These are phyloP conservation scores for Alosa sapidissima DNA, from an alignment of 2,797 vertebrate species.

Conservation along the genomic window DNA sequence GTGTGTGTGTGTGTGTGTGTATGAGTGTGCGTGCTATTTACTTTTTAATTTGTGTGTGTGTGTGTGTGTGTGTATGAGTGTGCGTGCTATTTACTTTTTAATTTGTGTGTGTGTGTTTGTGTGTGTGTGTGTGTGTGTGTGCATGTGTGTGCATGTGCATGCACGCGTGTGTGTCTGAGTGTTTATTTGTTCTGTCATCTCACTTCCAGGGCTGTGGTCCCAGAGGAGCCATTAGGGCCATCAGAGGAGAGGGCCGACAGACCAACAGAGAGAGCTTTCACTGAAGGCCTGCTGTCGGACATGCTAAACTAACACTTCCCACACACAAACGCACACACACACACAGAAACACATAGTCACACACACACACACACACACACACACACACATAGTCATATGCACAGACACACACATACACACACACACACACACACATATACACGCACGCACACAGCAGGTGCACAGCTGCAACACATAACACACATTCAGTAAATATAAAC, in stretches of 20 bases:
- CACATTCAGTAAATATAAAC: not conserved
- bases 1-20: too few relatives aligned
- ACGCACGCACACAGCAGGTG: not conserved
- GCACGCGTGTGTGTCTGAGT: conserved; percentile 21
- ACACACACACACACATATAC: conserved; percentile 7
- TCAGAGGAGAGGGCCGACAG: conserved; percentile 28
- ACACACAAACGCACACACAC: not conserved
- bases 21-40: conserved; percentile 39
- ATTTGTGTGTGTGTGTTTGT: conserved; percentile 25
- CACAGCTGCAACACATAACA: not conserved
- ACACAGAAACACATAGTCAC: not conserved
- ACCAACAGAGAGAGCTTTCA: conserved; percentile 69
- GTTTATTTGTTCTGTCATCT: conserved; percentile 75
- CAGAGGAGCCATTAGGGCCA: conserved; percentile 66
- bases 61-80: conserved; percentile 38
- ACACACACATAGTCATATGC: conserved; percentile 10
- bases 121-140: conserved; percentile 35
- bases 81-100: not conserved
- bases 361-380: conserved; percentile 22
- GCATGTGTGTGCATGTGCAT: conserved; percentile 36
- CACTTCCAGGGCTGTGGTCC: conserved; percentile 67
- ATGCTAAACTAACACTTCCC: too few relatives aligned
- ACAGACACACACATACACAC: conserved; percentile 11
- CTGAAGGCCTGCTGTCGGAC: conserved; percentile 53
- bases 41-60: conserved; percentile 19